These are phyloP conservation scores for Sarotherodon lohbergeri DNA, from an alignment of 2,113 vertebrate species.

Conservation along the genomic window DNA sequence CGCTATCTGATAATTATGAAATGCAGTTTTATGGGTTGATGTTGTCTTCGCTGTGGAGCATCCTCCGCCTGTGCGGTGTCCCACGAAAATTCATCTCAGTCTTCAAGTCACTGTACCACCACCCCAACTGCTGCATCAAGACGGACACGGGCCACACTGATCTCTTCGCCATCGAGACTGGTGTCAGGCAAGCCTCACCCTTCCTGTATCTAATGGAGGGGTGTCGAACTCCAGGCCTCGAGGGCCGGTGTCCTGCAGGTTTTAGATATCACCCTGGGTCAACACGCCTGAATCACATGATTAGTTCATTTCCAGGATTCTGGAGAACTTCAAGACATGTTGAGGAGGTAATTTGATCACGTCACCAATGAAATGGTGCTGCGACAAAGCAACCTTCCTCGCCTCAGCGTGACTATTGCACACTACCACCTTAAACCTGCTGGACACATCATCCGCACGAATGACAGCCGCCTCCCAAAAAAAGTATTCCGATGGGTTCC, in stretches of 20 bases:
- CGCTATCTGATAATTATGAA: not conserved
- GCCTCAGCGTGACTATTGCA: not conserved
- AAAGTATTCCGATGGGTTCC: not conserved
- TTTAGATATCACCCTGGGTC: not conserved
- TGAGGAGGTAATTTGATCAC: not conserved
- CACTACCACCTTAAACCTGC: not conserved
- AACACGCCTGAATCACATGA: fast-evolving
- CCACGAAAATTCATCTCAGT: not conserved
- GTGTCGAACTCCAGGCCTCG: fast-evolving
- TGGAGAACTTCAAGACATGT: fast-evolving
- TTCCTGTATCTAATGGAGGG: too few relatives aligned
- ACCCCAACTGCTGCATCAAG: not conserved
- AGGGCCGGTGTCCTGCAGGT: not conserved
- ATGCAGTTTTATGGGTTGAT: not conserved
- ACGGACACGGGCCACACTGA: fast-evolving
- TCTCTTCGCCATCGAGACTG: too few relatives aligned
- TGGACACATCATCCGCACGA: not conserved
- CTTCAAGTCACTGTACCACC: not conserved
- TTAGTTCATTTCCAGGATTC: fast-evolving
- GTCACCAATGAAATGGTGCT: not conserved
- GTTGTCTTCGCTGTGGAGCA: not conserved
- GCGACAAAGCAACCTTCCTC: fast-evolving
- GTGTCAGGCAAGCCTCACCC: too few relatives aligned
- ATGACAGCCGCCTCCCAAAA: not conserved
- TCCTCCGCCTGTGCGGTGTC: not conserved